These are phyloP conservation scores for Gibbula magus DNA, from an alignment of 2,888 invertebrate species.

Conservation along the genomic window DNA sequence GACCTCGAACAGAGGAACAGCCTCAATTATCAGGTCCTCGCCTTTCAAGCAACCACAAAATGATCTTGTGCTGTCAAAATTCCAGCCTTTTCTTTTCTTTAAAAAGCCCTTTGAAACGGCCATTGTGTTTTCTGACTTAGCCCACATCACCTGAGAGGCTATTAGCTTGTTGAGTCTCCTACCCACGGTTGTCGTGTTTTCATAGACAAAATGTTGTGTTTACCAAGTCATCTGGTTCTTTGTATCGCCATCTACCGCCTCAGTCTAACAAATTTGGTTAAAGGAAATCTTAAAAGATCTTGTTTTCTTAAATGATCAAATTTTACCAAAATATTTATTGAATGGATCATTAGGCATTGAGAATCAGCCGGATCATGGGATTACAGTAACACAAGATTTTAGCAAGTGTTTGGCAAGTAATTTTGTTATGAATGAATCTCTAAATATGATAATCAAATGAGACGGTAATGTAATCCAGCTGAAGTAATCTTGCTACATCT, in stretches of 20 bases:
- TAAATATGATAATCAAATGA: too few relatives aligned
- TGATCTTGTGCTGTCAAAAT: constrained; percentile 8
- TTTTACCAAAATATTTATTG: background rate
- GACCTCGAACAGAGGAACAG: background rate
- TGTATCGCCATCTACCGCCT: background rate
- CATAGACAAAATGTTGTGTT: background rate
- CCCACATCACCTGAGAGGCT: background rate
- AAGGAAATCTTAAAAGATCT: background rate
- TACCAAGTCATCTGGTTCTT: background rate
- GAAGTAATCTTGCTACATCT: too few relatives aligned
- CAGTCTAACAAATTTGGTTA: background rate
- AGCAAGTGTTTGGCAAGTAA: too few relatives aligned
- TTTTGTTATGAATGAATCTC: too few relatives aligned
- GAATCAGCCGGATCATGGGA: too few relatives aligned
- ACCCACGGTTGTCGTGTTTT: background rate
- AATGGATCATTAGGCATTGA: background rate
- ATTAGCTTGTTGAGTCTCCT: background rate
- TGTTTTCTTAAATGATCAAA: background rate
- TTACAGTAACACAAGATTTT: too few relatives aligned
- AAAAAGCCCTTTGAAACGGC: background rate
- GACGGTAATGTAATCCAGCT: too few relatives aligned
- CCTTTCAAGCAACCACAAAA: background rate
- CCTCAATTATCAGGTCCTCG: background rate
- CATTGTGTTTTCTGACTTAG: background rate
- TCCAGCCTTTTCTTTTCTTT: constrained; percentile 10